Percentiles rank a stretch among this genome's conserved stretches.
These are phyloP conservation scores for Campylomormyrus tamandua DNA, from an alignment of 2,113 vertebrate species.

Conservation along the genomic window DNA sequence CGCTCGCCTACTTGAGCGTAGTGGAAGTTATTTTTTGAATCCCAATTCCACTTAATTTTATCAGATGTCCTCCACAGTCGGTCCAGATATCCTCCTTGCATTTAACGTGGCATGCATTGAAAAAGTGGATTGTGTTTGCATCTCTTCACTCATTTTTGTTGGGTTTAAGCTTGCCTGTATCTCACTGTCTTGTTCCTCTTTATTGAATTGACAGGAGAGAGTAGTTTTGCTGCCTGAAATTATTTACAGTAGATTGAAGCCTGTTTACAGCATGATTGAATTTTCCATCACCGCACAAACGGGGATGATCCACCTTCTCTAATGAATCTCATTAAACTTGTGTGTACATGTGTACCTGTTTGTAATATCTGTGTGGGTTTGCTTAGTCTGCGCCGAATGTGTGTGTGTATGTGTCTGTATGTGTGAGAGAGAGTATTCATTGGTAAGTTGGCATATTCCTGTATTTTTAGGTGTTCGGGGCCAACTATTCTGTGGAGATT, in stretches of 20 bases:
- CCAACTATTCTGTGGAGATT: not conserved
- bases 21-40: not conserved
- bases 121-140: not conserved
- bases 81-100: not conserved
- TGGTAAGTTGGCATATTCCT: not conserved
- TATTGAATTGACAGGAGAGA: not conserved
- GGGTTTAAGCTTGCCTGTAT: not conserved
- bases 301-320: not conserved
- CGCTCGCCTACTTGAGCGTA: not conserved
- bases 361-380: not conserved
- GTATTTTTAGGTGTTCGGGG: not conserved
- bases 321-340: constrained; percentile 5
- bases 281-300: not conserved
- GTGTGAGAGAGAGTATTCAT: not conserved
- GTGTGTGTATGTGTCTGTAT: constrained; percentile 14
- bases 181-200: not conserved
- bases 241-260: not conserved
- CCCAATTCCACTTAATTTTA: constrained; percentile 1
- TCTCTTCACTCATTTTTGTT: not conserved
- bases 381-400: not conserved
- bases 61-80: constrained; percentile 1
- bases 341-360: not conserved
- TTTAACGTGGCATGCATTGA: not conserved
- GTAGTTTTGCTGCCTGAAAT: not conserved
- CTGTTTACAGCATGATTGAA: not conserved